Conservation (phyloP, 2,888 invertebrate species). For the Alsophila aescularia region DNA sequence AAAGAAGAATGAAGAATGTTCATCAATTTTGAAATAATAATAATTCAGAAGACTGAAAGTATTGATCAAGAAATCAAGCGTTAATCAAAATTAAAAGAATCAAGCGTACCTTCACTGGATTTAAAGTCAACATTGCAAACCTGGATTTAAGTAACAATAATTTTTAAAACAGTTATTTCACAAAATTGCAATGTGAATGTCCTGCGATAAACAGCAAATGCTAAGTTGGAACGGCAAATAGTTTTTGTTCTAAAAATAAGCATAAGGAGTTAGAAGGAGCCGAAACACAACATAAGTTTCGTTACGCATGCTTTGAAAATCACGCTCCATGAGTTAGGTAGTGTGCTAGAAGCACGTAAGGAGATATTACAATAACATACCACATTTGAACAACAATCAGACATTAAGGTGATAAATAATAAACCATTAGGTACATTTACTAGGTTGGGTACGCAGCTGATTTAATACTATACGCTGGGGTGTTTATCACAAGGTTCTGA, state of each 20-base stretch:
- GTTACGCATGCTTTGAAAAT: slow-evolving; percentile 8
- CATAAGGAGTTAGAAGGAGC: neutral
- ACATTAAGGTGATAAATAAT: slow-evolving; percentile 24
- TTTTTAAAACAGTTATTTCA: slow-evolving; percentile 3
- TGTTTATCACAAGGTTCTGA: neutral
- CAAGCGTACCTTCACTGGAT: too few species aligned
- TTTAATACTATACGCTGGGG: neutral
- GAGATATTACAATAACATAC: slow-evolving; percentile 17
- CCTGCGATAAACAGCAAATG: slow-evolving; percentile 20
- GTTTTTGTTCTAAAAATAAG: neutral
- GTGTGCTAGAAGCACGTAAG: neutral
- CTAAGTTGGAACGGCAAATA: slow-evolving; percentile 17
- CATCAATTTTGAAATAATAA: too few species aligned
- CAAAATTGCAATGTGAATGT: slow-evolving; percentile 29
- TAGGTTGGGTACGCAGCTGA: neutral
- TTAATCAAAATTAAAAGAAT: too few species aligned
- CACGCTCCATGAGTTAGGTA: slow-evolving; percentile 20
- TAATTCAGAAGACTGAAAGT: too few species aligned
- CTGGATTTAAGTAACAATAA: neutral
- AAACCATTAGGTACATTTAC: slow-evolving; percentile 2
- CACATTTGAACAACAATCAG: slow-evolving; percentile 30
- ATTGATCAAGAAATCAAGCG: too few species aligned
- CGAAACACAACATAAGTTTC: neutral
- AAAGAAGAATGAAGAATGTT: too few species aligned
- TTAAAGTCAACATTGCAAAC: too few species aligned